Conservation (phyloP, 2,797 vertebrate genomes). For the Mastacembelus armatus region DNA sequence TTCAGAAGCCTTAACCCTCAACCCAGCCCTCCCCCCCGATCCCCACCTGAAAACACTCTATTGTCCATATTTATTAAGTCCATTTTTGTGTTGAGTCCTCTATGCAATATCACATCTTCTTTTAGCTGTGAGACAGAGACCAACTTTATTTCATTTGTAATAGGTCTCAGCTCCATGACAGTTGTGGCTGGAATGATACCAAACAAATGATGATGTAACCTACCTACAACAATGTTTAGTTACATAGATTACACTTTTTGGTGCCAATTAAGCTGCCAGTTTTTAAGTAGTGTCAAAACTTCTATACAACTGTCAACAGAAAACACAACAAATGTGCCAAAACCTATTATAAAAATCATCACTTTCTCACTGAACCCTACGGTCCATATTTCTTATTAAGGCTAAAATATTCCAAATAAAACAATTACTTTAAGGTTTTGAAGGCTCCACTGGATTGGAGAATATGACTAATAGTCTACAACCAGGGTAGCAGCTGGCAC, state of each 20-base stretch:
- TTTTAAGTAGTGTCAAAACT: constrained; percentile 44
- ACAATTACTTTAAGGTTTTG: too few species aligned
- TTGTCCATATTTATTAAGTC: constrained; percentile 64
- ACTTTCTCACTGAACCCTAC: neutral
- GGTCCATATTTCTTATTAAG: neutral
- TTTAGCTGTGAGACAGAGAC: constrained; percentile 44
- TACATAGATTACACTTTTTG: constrained; percentile 59
- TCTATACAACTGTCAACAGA: constrained; percentile 15
- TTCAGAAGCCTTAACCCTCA: constrained; percentile 44
- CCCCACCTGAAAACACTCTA: constrained; percentile 50
- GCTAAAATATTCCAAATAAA: neutral
- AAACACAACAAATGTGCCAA: constrained; percentile 12
- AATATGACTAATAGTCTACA: neutral
- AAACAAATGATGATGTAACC: constrained; percentile 48
- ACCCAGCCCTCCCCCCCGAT: constrained; percentile 6
- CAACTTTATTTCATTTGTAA: constrained; percentile 38
- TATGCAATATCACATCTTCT: constrained; percentile 51
- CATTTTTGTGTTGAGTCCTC: constrained; percentile 53
- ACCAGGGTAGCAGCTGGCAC: neutral
- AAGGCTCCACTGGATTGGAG: too few species aligned
- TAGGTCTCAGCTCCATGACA: constrained; percentile 24
- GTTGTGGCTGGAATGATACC: constrained; percentile 46
- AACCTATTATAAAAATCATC: neutral
- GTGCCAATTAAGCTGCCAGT: constrained; percentile 45
- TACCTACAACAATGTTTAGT: constrained; percentile 56